A percentile compares a stretch with the other conserved stretches of the same genome.
phyloP scores from a whole-genome alignment of 2,888 invertebrate species.

The Chorisops tibialis region DNA sequence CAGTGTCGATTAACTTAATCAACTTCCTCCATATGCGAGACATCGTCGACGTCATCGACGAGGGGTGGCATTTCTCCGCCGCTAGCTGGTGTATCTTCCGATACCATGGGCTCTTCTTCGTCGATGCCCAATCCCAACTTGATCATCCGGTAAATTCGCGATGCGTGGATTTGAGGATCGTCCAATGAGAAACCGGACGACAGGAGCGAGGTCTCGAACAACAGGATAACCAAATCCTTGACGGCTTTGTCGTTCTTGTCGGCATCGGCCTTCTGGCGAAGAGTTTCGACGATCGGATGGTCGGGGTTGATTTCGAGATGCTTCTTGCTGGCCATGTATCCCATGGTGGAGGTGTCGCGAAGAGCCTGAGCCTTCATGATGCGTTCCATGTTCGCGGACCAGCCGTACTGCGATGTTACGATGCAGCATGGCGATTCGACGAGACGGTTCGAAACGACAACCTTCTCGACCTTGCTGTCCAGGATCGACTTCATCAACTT shows the following conservation, averaged over 20 bases:
- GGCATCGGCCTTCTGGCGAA: constrained; percentile 87
- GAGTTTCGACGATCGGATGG: constrained; percentile 88
- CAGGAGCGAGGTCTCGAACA: constrained; percentile 93
- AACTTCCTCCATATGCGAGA: constrained; percentile 98
- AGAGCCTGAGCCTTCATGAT: constrained; percentile 99
- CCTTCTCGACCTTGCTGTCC: constrained; percentile 98
- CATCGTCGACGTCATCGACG: constrained; percentile 88
- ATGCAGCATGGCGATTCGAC: constrained; percentile 99
- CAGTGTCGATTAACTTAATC: constrained; percentile 65
- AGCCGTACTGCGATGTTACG: constrained; percentile 97
- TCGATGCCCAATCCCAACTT: constrained; percentile 97
- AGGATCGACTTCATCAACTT: constrained; percentile 93
- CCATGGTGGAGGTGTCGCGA: constrained; percentile 97
- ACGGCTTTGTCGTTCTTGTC: constrained; percentile 99
- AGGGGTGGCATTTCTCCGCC: constrained; percentile 76
- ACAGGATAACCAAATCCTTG: constrained; percentile 91
- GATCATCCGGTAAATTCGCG: constrained; percentile 97
- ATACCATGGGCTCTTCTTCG: constrained; percentile 80
- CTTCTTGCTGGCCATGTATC: constrained; percentile 99
- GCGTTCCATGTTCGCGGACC: constrained; percentile 99
- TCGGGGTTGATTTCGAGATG: constrained; percentile 96
- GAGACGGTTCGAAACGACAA: constrained; percentile 91
- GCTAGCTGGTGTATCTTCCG: constrained; percentile 63
- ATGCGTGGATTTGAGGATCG: constrained; percentile 92
- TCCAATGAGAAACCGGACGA: constrained; percentile 96